These are phyloP conservation scores for Opisthograptis luteolata DNA, from an alignment of 2,888 invertebrate genomes.

Conservation along the genomic window DNA sequence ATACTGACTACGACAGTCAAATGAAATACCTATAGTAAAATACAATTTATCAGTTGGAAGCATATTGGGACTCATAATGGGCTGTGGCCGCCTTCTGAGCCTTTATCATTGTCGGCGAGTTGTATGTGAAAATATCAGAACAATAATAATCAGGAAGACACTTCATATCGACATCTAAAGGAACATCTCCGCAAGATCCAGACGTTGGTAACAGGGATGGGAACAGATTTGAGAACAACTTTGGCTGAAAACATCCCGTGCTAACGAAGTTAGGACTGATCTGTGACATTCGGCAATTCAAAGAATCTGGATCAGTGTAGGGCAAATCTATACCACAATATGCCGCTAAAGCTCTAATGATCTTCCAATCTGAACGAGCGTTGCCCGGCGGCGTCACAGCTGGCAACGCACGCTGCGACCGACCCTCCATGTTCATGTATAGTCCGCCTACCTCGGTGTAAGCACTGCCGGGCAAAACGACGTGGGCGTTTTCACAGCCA, in stretches of 20 bases:
- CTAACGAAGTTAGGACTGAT: constrained; percentile 67
- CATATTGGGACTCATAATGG: constrained; percentile 48
- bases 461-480: constrained; percentile 96
- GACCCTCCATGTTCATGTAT: constrained; percentile 98
- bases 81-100: constrained; percentile 59
- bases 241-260: constrained; percentile 57
- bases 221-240: constrained; percentile 46
- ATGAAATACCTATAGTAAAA: too few species aligned
- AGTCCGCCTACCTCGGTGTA: constrained; percentile 98
- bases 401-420: constrained; percentile 93
- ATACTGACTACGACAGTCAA: too few species aligned
- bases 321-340: constrained; percentile 55
- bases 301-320: constrained; percentile 56
- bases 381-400: constrained; percentile 96
- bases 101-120: constrained; percentile 69
- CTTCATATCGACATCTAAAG: constrained; percentile 60
- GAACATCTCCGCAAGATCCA: constrained; percentile 27
- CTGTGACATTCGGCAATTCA: constrained; percentile 59
- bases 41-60: constrained; percentile 32
- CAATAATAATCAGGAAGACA: constrained; percentile 67
- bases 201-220: neutral
- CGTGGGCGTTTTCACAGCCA: constrained; percentile 95
- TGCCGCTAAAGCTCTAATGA: constrained; percentile 85
- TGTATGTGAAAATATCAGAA: constrained; percentile 66
- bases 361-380: constrained; percentile 99